These are phyloP conservation scores for Rallus crepitans DNA, from an alignment of 2,797 vertebrate species.

Conservation along the genomic window DNA sequence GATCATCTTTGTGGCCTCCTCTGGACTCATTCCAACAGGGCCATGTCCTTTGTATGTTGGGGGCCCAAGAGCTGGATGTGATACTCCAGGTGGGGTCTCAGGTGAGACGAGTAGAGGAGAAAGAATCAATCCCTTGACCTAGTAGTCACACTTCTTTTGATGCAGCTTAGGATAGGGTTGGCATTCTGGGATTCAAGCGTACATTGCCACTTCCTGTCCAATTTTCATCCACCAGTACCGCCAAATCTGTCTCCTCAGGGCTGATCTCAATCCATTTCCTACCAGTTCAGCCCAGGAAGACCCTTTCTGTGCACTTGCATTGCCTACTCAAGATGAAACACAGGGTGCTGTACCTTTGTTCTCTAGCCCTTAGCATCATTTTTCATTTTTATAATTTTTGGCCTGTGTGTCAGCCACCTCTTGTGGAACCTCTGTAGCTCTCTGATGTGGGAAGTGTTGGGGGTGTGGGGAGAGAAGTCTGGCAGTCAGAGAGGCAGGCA, in stretches of 20 bases:
- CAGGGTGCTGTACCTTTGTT: neutral
- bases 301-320: accelerated
- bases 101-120: neutral
- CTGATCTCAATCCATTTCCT: neutral
- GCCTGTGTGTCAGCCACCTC: accelerated
- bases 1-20: neutral
- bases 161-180: neutral
- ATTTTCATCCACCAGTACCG: accelerated
- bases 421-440: no score
- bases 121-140: neutral
- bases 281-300: neutral
- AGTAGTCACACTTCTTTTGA: neutral
- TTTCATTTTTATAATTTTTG: neutral
- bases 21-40: neutral
- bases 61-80: neutral
- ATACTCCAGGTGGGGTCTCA: neutral
- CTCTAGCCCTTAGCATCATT: neutral
- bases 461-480: accelerated
- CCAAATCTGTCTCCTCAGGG: neutral
- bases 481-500: no score
- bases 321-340: neutral
- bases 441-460: accelerated
- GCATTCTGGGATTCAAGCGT: neutral
- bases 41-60: neutral
- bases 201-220: no score